These are phyloP conservation scores for Ammodytes marinus DNA, from an alignment of 2,113 vertebrate genomes.

Conservation along the genomic window DNA sequence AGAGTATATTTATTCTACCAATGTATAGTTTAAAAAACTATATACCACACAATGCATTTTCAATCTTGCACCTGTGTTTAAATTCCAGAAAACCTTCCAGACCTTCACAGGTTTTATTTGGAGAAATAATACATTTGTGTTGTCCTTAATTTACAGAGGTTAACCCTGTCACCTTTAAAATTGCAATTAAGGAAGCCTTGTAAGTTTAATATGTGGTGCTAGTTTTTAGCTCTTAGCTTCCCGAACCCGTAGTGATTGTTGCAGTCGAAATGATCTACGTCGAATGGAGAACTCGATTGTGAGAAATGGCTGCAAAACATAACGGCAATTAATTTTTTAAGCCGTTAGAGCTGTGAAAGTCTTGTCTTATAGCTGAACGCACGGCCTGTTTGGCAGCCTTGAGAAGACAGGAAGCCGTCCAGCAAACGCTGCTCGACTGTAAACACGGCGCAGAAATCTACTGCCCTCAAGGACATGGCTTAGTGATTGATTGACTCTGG, in stretches of 20 bases:
- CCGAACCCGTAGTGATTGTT: slow-evolving; percentile 49
- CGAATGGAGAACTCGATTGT: slow-evolving; percentile 22
- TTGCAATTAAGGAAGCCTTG: slow-evolving; percentile 65
- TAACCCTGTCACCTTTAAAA: slow-evolving; percentile 71
- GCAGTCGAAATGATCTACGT: slow-evolving; percentile 6
- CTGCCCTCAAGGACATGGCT: slow-evolving; percentile 56
- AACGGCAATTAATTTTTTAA: slow-evolving; percentile 28
- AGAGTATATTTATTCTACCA: neutral
- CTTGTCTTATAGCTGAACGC: slow-evolving; percentile 44
- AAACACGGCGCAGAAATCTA: slow-evolving; percentile 53
- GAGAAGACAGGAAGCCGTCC: slow-evolving; percentile 40
- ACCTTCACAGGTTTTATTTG: slow-evolving; percentile 3
- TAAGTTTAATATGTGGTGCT: slow-evolving; percentile 77
- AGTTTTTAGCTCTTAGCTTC: slow-evolving; percentile 61
- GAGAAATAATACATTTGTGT: slow-evolving; percentile 42
- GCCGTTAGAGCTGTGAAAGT: slow-evolving; percentile 14
- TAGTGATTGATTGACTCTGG: slow-evolving; percentile 73
- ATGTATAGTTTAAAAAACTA: neutral
- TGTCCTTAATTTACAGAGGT: slow-evolving; percentile 78
- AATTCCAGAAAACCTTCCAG: neutral
- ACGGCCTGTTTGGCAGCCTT: slow-evolving; percentile 55
- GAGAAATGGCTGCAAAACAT: slow-evolving; percentile 27
- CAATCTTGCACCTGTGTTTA: neutral
- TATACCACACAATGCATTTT: too few relatives aligned
- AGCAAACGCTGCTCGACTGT: slow-evolving; percentile 39